Evolutionary conservation across 2,797 vertebrate species (phyloP).

Genomic region (Dipus sagitta): DNA sequence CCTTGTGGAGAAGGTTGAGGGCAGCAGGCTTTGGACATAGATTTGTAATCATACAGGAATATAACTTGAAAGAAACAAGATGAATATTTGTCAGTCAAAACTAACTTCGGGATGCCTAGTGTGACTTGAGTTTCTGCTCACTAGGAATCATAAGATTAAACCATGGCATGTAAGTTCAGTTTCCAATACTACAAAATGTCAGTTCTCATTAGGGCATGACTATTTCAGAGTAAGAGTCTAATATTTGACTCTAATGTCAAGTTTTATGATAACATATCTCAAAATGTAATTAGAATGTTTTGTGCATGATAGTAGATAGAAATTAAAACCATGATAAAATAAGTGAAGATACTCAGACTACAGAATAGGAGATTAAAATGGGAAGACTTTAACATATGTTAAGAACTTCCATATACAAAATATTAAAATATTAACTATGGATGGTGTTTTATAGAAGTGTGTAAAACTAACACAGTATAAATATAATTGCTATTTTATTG

Average conservation of each 20-base stretch:
- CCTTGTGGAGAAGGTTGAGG: neutral
- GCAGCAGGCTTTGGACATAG: too few species aligned
- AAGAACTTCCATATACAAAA: neutral
- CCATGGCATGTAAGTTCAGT: neutral
- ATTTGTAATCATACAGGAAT: neutral
- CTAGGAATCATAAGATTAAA: neutral
- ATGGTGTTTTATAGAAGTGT: neutral
- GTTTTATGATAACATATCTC: neutral
- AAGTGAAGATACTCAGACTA: neutral
- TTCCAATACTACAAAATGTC: neutral
- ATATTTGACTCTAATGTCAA: neutral
- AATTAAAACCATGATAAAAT: neutral
- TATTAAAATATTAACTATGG: neutral
- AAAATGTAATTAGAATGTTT: neutral
- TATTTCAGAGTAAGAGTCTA: neutral
- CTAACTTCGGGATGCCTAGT: neutral
- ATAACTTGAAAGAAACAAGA: neutral
- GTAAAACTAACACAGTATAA: neutral
- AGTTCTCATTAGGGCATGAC: neutral
- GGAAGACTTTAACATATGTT: neutral
- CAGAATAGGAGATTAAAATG: neutral
- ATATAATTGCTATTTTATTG: neutral
- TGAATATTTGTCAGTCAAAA: neutral
- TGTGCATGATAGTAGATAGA: neutral
- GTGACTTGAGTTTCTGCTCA: neutral